Conservation (phyloP, 1,140 invertebrate genomes). For the Drosophila santomea region DNA sequence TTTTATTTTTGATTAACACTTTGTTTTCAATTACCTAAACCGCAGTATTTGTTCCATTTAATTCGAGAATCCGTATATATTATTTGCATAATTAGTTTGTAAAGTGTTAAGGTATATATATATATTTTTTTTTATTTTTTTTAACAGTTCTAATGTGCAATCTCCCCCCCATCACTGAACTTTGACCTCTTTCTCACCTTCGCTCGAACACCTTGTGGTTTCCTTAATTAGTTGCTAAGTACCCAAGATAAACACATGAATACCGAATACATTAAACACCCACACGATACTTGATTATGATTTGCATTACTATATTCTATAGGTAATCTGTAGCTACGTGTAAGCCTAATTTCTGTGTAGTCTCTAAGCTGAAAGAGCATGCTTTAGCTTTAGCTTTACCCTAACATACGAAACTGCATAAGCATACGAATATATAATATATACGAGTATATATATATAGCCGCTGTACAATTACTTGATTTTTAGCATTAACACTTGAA, state of each 20-base stretch:
- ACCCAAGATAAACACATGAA: constrained; percentile 16
- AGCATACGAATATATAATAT: constrained; percentile 43
- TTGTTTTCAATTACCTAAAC: constrained; percentile 42
- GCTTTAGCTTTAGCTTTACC: constrained; percentile 51
- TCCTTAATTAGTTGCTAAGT: constrained; percentile 76
- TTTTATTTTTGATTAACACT: constrained; percentile 13
- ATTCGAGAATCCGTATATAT: constrained; percentile 8
- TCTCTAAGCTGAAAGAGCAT: constrained; percentile 43
- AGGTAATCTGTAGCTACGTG: constrained; percentile 38
- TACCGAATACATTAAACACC: constrained; percentile 13
- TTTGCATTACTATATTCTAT: constrained; percentile 47
- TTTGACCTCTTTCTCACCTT: constrained; percentile 19
- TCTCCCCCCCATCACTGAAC: constrained; percentile 23
- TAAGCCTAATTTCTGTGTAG: constrained; percentile 45
- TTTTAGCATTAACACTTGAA: constrained; percentile 44
- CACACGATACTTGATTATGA: constrained; percentile 35
- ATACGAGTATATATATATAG: constrained; percentile 20
- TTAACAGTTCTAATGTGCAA: constrained; percentile 54
- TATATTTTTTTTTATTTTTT: constrained; percentile 20
- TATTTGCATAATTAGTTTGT: constrained; percentile 19
- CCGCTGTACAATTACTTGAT: constrained; percentile 41
- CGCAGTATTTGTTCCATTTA: constrained; percentile 33
- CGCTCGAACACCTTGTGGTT: constrained; percentile 53
- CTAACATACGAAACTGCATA: constrained; percentile 44
- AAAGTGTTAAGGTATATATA: constrained; percentile 1